Percentiles rank a stretch among this genome's conserved stretches.
phyloP scores from a whole-genome alignment of 2,888 invertebrate species.

The Netelia fuscicornis region DNA sequence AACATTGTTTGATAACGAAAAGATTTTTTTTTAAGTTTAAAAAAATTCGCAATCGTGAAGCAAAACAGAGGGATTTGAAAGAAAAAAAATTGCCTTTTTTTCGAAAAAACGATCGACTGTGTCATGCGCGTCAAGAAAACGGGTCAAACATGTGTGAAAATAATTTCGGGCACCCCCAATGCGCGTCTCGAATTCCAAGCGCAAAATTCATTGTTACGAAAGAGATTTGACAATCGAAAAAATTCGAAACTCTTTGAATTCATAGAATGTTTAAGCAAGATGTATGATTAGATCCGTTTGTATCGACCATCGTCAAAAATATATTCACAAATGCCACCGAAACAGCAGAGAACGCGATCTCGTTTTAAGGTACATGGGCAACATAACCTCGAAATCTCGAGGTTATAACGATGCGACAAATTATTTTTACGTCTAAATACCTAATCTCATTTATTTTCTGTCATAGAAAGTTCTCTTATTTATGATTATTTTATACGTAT shows the following conservation, averaged over 20 bases:
- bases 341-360: slow-evolving; percentile 77
- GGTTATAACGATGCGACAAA: slow-evolving; percentile 39
- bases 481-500: neutral
- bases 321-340: slow-evolving; percentile 78
- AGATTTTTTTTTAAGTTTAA: too few species aligned
- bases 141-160: slow-evolving; percentile 13
- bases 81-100: neutral
- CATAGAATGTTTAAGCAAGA: neutral
- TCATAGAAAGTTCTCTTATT: neutral
- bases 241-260: slow-evolving; percentile 4
- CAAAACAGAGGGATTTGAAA: neutral
- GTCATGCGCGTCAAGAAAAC: slow-evolving; percentile 36
- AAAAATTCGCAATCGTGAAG: neutral
- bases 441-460: neutral
- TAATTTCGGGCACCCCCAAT: neutral
- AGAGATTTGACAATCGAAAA: neutral
- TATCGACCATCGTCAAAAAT: slow-evolving; percentile 52
- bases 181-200: slow-evolving; percentile 13
- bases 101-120: neutral
- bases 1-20: too few species aligned
- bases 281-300: slow-evolving; percentile 35
- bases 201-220: neutral
- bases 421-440: slow-evolving; percentile 5
- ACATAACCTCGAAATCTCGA: slow-evolving; percentile 56
- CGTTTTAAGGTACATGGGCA: slow-evolving; percentile 79